phyloP scores from a whole-genome alignment of 2,888 invertebrate genomes.

The Napeogenes sylphis region DNA sequence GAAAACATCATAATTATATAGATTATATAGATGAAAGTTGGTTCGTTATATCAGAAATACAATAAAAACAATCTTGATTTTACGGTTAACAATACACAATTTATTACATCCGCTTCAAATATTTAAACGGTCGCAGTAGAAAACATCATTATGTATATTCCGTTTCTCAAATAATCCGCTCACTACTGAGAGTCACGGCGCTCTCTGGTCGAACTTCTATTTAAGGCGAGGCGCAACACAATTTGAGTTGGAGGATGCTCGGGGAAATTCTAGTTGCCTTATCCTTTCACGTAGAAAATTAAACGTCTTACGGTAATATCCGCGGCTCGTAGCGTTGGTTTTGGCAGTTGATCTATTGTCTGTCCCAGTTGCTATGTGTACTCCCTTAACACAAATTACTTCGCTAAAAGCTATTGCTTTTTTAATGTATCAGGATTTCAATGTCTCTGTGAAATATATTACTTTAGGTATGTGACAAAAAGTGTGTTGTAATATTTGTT shows the following conservation, averaged over 20 bases:
- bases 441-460: too few relatives aligned
- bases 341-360: constrained; percentile 70
- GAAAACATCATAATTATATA: too few relatives aligned
- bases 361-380: constrained; percentile 36
- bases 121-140: background rate
- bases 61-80: too few relatives aligned
- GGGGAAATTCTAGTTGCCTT: constrained; percentile 68
- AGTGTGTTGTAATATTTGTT: too few relatives aligned
- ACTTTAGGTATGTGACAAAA: too few relatives aligned
- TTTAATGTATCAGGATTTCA: background rate
- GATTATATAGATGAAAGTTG: too few relatives aligned
- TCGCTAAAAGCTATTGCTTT: constrained; percentile 30
- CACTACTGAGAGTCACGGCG: constrained; percentile 17
- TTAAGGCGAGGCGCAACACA: constrained; percentile 59
- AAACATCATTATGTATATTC: background rate
- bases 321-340: constrained; percentile 58
- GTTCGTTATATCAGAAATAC: too few relatives aligned
- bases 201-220: constrained; percentile 40
- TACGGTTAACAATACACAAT: background rate
- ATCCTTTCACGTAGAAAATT: constrained; percentile 78
- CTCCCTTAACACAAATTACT: constrained; percentile 36
- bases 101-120: background rate
- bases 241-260: constrained; percentile 60
- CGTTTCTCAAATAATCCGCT: background rate
- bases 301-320: constrained; percentile 74